Evolutionary conservation across 2,888 invertebrate species (phyloP), one percentile per base, ranked within the genome.

Genomic region (Plebejus anna): DNA sequence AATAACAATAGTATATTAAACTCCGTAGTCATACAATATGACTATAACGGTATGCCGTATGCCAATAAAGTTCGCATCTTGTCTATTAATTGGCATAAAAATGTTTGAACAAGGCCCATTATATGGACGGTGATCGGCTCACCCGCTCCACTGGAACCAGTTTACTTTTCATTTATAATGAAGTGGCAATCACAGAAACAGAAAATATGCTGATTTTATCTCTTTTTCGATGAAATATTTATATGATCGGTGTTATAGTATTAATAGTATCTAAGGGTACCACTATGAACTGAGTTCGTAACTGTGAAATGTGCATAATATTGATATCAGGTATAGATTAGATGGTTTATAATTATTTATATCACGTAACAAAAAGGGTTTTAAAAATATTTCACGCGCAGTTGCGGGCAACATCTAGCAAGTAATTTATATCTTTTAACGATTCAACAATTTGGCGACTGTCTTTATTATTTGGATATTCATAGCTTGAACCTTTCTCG

Each of bases 101-200:
- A 38, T 75, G 61, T 61, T 75, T 38, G 22, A 75, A 75, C 61
- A 61, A 75, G 42, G 61, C 38, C n/a, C 66, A 66, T 16, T 71
- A 32, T 55, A 51, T 55, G 73, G 55, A 73, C 55, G 28, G 32
- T 73, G 73, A 73, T 73, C 73, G 28, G 55, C 32, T 73, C 71
- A 71, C 22, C 22, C 55, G 73, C 13, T 32, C 51, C 55, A 32
- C 73, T 73, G 73, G 32, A 51, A 32, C 73, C 73, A 73, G 55
- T 55, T 73, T 73, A 55, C 55, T 51, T 55, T 73, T 73, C 73
- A 73, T 73, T 73, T 73, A 73, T 73, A 73, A 73, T 73, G 47
- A 73, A 55, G 73, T 51, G 73, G 47, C 51, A 73, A 73, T 73
- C 55, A 32, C 66, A 66, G 32, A 66, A 13, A 66, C 66, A 66